phyloP scores from a whole-genome alignment of 2,888 invertebrate species.

The Mongoloraphidia duomilia region DNA sequence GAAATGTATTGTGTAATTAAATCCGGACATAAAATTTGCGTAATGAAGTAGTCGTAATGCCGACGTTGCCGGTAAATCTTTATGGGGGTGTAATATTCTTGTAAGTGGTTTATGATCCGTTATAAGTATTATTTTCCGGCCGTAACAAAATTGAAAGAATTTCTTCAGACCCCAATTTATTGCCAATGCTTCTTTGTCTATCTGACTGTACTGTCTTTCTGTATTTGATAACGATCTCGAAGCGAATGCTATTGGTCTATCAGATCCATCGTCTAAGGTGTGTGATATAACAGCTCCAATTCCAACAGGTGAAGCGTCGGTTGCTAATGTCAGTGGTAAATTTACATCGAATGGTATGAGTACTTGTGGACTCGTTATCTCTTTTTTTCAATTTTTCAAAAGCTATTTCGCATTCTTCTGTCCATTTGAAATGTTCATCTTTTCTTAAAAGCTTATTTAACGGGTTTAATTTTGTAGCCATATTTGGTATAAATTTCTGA shows the following conservation, averaged over 20 bases:
- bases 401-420: constrained; percentile 8
- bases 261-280: constrained; percentile 19
- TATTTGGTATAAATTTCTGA: constrained; percentile 17
- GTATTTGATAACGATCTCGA: constrained; percentile 20
- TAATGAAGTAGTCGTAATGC: constrained; percentile 16
- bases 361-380: constrained; percentile 14
- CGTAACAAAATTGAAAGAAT: constrained; percentile 24
- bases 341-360: constrained; percentile 17
- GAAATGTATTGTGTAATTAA: constrained; percentile 14
- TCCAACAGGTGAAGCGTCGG: constrained; percentile 22
- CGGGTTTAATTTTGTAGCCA: constrained; percentile 15
- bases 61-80: constrained; percentile 12
- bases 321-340: constrained; percentile 18
- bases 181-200: constrained; percentile 24
- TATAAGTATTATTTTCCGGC: constrained; percentile 21
- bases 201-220: constrained; percentile 23
- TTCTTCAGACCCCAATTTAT: constrained; percentile 22
- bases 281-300: constrained; percentile 22
- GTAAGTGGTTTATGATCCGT: constrained; percentile 23
- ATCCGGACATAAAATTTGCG: constrained; percentile 15
- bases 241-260: constrained; percentile 24
- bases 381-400: constrained; percentile 15
- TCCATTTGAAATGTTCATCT: constrained; percentile 14
- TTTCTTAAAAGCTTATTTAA: constrained; percentile 14
- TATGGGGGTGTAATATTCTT: constrained; percentile 21